phyloP scores from a whole-genome alignment of 2,113 vertebrate genomes.

The Hippocampus barbouri region DNA sequence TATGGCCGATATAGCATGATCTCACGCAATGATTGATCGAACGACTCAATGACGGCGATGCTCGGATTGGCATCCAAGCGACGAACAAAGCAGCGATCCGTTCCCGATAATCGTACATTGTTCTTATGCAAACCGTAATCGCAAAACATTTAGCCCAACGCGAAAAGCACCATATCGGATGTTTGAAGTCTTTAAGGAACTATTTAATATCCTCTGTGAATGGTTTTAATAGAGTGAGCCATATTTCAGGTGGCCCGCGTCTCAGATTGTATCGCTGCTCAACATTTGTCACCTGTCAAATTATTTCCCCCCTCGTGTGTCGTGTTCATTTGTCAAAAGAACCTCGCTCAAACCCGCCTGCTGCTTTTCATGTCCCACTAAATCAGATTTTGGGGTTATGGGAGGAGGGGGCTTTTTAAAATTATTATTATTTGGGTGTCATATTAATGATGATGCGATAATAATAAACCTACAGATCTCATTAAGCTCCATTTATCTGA shows the following conservation, averaged over 20 bases:
- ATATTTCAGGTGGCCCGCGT: constrained; percentile 77
- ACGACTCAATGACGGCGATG: background rate
- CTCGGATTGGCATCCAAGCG: constrained; percentile 12
- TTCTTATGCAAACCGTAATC: constrained; percentile 41
- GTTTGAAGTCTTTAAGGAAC: constrained; percentile 77
- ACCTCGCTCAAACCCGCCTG: constrained; percentile 64
- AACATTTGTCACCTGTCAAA: constrained; percentile 84
- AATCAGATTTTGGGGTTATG: constrained; percentile 65
- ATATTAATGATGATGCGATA: constrained; percentile 68
- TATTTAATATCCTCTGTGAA: constrained; percentile 78
- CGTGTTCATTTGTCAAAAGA: constrained; percentile 80
- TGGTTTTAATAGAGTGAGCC: constrained; percentile 81
- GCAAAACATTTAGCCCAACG: constrained; percentile 64
- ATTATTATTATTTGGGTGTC: constrained; percentile 59
- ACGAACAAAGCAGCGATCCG: constrained; percentile 13
- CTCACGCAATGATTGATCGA: constrained; percentile 9
- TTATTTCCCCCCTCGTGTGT: constrained; percentile 76
- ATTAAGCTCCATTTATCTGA: constrained; percentile 62
- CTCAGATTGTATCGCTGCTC: constrained; percentile 78
- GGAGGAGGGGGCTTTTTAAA: constrained; percentile 23
- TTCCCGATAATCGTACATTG: background rate
- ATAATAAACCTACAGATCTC: constrained; percentile 63
- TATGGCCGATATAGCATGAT: background rate
- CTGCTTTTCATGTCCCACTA: constrained; percentile 54
- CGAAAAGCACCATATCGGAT: constrained; percentile 70